Conservation (phyloP, 1,140 invertebrate genomes). For the Lutraria rhynchaena region DNA sequence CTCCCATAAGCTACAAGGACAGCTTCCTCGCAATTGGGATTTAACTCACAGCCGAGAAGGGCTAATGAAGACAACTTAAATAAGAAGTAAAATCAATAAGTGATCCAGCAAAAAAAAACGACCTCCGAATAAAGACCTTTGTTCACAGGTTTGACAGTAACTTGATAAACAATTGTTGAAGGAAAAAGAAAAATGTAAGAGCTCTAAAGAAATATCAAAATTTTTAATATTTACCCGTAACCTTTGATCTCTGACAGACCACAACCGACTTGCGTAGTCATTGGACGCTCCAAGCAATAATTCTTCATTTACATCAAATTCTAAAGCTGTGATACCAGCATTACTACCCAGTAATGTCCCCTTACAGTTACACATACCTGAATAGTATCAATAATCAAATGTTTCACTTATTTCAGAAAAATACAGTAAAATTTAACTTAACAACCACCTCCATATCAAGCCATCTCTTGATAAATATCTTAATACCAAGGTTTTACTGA, state of each 20-base stretch:
- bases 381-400: too few relatives aligned
- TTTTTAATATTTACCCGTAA: slow-evolving; percentile 89
- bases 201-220: not conserved
- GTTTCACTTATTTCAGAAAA: slow-evolving; percentile 66
- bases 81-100: too few relatives aligned
- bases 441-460: too few relatives aligned
- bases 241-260: slow-evolving; percentile 94
- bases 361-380: slow-evolving; percentile 87
- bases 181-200: not conserved
- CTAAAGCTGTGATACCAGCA: slow-evolving; percentile 95
- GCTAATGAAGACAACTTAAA: too few relatives aligned
- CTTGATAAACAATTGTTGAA: not conserved
- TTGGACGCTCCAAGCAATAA: slow-evolving; percentile 95
- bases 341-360: slow-evolving; percentile 93
- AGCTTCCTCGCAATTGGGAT: too few relatives aligned
- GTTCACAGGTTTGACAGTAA: not conserved
- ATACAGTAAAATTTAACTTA: not conserved
- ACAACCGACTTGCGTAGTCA: slow-evolving; percentile 96
- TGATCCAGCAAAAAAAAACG: too few relatives aligned
- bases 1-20: too few relatives aligned
- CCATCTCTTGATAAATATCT: too few relatives aligned
- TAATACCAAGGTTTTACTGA: too few relatives aligned
- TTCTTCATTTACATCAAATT: slow-evolving; percentile 94
- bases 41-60: not conserved
- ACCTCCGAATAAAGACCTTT: not conserved